Conservation (phyloP, 2,888 invertebrate species). For the Tenthredo scrophulariae region DNA sequence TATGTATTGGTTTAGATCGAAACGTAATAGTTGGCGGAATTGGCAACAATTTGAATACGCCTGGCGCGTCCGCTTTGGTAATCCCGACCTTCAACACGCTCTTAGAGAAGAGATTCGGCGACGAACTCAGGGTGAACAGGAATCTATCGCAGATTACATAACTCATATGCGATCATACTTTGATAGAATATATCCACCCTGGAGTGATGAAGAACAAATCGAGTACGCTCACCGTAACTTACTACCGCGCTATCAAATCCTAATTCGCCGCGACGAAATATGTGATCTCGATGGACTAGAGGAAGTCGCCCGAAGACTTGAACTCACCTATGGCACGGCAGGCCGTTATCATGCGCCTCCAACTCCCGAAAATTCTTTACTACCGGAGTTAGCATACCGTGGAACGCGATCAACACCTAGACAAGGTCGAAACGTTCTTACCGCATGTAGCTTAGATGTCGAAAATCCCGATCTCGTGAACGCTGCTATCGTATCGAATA, state of each 20-base stretch:
- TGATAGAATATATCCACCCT: not conserved
- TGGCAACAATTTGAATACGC: not conserved
- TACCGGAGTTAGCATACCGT: not conserved
- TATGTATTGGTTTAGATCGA: not conserved
- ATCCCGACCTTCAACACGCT: not conserved
- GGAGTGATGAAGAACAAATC: not conserved
- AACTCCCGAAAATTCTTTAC: not conserved
- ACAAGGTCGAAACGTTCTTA: not conserved
- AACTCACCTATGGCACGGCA: too few relatives aligned
- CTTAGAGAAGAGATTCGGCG: not conserved
- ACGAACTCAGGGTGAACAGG: too few relatives aligned
- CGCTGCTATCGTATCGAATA: not conserved
- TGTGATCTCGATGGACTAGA: not conserved
- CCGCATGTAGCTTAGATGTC: not conserved
- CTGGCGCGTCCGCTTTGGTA: not conserved
- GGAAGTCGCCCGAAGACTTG: too few relatives aligned
- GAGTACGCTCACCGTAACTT: conserved; percentile 23
- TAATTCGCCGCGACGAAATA: not conserved
- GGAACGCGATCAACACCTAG: not conserved
- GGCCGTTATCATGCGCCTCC: too few relatives aligned
- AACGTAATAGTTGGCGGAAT: not conserved
- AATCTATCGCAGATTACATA: too few relatives aligned
- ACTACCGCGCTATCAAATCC: conserved; percentile 13
- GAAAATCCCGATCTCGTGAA: not conserved
- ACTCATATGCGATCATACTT: too few relatives aligned